A percentile compares a stretch with the other conserved stretches of the same genome.
Conservation (phyloP, 2,797 vertebrate genomes). For the Astyanax mexicanus region DNA sequence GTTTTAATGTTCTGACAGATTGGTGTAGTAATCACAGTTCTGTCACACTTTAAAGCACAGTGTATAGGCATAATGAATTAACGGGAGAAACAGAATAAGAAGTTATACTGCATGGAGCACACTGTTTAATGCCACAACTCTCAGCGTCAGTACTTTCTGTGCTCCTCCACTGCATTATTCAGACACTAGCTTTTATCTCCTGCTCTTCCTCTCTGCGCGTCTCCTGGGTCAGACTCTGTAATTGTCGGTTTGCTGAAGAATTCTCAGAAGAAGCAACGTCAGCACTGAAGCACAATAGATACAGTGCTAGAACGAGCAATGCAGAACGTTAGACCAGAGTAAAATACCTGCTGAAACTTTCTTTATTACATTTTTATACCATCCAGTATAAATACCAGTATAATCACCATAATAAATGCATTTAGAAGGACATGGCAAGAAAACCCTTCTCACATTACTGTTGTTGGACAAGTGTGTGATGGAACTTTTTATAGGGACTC, state of each 20-base stretch:
- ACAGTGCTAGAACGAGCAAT: conserved; percentile 5
- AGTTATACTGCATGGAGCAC: not conserved
- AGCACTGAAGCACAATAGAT: conserved; percentile 32
- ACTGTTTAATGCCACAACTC: not conserved
- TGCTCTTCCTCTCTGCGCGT: not conserved
- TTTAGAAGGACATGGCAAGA: too few relatives aligned
- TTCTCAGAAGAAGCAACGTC: conserved; percentile 40
- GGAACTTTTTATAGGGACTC: too few relatives aligned
- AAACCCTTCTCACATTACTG: too few relatives aligned
- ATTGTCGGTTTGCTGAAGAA: conserved; percentile 33
- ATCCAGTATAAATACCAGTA: too few relatives aligned
- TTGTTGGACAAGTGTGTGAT: too few relatives aligned
- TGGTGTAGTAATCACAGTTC: too few relatives aligned
- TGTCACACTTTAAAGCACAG: too few relatives aligned
- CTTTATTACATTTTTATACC: too few relatives aligned
- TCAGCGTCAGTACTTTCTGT: conserved; percentile 53
- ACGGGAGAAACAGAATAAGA: conserved; percentile 6
- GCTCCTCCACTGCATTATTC: conserved; percentile 74
- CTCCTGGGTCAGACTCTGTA: conserved; percentile 4
- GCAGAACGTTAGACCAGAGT: too few relatives aligned
- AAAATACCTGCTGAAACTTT: too few relatives aligned
- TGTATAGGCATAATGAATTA: not conserved
- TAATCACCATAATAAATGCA: too few relatives aligned
- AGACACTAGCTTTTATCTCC: conserved; percentile 68
- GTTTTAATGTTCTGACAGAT: too few relatives aligned